phyloP scores from a whole-genome alignment of 2,113 vertebrate species.

The Amphiprion ocellaris region DNA sequence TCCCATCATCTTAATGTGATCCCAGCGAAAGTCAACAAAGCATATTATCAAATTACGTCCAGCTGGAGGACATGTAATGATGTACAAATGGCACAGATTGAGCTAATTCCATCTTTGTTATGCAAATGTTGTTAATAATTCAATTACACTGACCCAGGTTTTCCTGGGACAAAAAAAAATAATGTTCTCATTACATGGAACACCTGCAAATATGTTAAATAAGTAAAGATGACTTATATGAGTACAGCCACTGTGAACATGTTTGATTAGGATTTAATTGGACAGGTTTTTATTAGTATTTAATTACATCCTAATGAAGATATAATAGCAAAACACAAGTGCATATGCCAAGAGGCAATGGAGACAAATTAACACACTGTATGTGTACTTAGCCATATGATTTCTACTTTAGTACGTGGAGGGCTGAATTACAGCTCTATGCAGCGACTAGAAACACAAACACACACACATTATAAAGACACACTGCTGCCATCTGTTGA shows the following conservation, averaged over 20 bases:
- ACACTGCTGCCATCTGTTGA: conserved; percentile 61
- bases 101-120: conserved; percentile 18
- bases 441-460: neutral
- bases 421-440: neutral
- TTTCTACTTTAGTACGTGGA: neutral
- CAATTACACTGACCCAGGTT: conserved; percentile 21
- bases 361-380: neutral
- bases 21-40: neutral
- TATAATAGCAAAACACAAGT: neutral
- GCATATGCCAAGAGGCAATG: neutral
- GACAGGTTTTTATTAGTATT: conserved; percentile 8
- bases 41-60: conserved; percentile 18
- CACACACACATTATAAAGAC: neutral
- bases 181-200: neutral
- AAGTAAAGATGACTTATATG: conserved; percentile 6
- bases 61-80: neutral
- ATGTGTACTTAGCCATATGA: neutral
- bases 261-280: conserved; percentile 32
- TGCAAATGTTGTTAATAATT: conserved; percentile 41
- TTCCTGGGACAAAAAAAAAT: neutral
- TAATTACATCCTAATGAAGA: conserved; percentile 40
- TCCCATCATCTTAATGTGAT: neutral
- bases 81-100: conserved; percentile 1
- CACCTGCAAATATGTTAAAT: neutral
- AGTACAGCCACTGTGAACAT: neutral